Conservation (phyloP, 2,113 vertebrate genomes). For the Chloebia gouldiae region DNA sequence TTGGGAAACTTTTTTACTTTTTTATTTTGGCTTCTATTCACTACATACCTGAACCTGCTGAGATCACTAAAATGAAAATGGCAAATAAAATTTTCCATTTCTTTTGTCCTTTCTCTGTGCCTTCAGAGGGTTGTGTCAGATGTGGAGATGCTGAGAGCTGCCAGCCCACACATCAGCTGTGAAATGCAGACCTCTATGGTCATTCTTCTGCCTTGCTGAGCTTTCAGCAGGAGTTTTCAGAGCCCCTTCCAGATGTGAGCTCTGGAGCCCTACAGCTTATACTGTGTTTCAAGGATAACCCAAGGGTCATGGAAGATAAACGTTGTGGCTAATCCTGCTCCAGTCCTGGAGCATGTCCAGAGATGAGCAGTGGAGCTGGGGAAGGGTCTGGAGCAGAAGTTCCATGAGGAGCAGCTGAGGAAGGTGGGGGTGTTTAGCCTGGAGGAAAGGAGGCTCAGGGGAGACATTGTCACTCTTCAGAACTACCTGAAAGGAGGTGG, state of each 20-base stretch:
- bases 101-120: background rate
- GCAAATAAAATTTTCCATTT: background rate
- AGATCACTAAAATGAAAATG: background rate
- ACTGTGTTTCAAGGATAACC: background rate
- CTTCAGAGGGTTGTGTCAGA: background rate
- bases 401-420: background rate
- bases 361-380: background rate
- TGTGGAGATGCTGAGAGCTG: background rate
- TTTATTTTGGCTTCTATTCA: background rate
- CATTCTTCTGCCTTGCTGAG: background rate
- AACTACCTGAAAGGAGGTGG: background rate
- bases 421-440: background rate
- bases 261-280: background rate
- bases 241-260: background rate
- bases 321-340: background rate
- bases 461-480: background rate
- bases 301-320: background rate
- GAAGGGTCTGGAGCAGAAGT: background rate
- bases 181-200: background rate
- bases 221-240: background rate
- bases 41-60: background rate
- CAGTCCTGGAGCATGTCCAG: accelerated
- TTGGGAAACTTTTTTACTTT: background rate
- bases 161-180: background rate
- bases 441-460: background rate